These are phyloP conservation scores for Mus musculus DNA, from an alignment of 2,113 vertebrate genomes.

Conservation along the genomic window GRCm39 chr9:25288501-25289000, in stretches of 20 bases:
- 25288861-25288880: background rate
- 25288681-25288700: no score
- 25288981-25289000: background rate
- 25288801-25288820: background rate
- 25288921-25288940: background rate
- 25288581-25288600: background rate
- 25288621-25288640: background rate
- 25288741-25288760: background rate
- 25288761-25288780: background rate
- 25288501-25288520: background rate
- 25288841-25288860: background rate
- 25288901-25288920: background rate
- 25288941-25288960: background rate
- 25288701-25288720: accelerated
- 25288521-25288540: background rate
- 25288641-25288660: accelerated
- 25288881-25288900: background rate
- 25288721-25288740: accelerated
- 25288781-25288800: background rate
- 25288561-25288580: background rate
- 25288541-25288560: background rate
- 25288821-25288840: background rate
- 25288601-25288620: background rate
- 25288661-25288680: background rate
- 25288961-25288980: background rate